Evolutionary conservation across 2,888 invertebrate species (phyloP).

Genomic region (Andrena flavipes): DNA sequence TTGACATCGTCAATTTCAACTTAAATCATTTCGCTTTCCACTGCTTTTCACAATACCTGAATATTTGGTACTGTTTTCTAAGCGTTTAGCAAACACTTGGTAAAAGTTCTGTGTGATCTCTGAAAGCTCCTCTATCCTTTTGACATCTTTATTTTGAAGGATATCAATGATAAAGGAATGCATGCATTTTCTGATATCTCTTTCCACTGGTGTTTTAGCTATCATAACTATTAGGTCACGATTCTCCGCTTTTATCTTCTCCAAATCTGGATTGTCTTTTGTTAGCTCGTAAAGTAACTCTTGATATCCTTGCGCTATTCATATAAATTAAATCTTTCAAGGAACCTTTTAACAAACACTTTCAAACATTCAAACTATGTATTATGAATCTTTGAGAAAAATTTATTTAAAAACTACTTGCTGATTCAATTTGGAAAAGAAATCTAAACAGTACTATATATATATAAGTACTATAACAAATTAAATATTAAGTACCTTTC

Average conservation of each 20-base stretch:
- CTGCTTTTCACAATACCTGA: constrained; percentile 80
- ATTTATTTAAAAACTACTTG: not conserved
- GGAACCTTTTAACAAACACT: not conserved
- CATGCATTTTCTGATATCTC: constrained; percentile 89
- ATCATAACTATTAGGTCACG: constrained; percentile 77
- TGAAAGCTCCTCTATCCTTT: constrained; percentile 93
- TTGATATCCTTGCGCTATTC: constrained; percentile 83
- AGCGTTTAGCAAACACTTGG: constrained; percentile 90
- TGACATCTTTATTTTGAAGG: constrained; percentile 87
- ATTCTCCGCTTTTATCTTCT: constrained; percentile 85
- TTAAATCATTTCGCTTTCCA: constrained; percentile 14
- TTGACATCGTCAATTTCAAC: not conserved
- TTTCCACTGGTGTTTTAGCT: constrained; percentile 84
- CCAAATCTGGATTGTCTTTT: constrained; percentile 85
- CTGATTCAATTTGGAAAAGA: not conserved
- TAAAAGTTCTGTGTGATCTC: constrained; percentile 97
- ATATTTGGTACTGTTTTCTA: constrained; percentile 89
- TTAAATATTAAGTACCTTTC: constrained; percentile 86
- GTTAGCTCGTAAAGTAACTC: constrained; percentile 83
- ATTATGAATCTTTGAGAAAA: not conserved
- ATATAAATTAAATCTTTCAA: not conserved
- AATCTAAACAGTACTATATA: not conserved
- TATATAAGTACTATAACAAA: not conserved
- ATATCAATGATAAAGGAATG: constrained; percentile 89
- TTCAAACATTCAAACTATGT: too few species aligned